Evolutionary conservation across 2,797 vertebrate species (phyloP).

Genomic region (Onychomys torridus): DNA sequence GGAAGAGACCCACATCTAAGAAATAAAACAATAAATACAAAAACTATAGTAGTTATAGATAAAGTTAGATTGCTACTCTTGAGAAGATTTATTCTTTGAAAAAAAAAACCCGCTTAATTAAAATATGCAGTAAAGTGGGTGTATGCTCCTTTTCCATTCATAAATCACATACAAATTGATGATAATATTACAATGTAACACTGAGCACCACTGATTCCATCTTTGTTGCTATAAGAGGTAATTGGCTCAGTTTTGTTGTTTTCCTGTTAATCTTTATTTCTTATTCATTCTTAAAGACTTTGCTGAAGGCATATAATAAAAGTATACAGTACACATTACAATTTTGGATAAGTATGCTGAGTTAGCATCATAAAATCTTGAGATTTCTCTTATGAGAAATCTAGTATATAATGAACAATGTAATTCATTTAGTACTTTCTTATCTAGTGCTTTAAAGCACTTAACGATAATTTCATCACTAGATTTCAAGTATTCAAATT

Average conservation of each 20-base stretch:
- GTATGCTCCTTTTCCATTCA: background rate
- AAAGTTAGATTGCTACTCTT: background rate
- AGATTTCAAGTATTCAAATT: background rate
- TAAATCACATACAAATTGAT: slow-evolving; percentile 33
- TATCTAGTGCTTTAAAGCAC: background rate
- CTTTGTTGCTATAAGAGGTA: background rate
- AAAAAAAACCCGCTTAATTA: slow-evolving; percentile 48
- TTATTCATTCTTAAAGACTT: slow-evolving; percentile 17
- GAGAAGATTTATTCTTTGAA: background rate
- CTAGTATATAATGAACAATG: background rate
- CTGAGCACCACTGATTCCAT: background rate
- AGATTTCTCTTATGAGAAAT: background rate
- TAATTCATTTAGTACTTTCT: background rate
- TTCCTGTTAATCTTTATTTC: background rate
- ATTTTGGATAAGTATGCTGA: background rate
- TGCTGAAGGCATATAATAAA: background rate
- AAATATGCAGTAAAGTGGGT: background rate
- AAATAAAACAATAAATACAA: slow-evolving; percentile 57
- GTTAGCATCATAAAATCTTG: background rate
- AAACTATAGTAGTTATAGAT: slow-evolving; percentile 31
- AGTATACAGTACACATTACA: background rate
- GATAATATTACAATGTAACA: background rate
- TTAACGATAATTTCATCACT: background rate
- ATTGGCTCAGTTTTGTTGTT: background rate
- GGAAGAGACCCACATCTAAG: background rate